Base-by-base conservation (phyloP, 2,797 vertebrate genomes). In the Phoxinus dragarum region DNA sequence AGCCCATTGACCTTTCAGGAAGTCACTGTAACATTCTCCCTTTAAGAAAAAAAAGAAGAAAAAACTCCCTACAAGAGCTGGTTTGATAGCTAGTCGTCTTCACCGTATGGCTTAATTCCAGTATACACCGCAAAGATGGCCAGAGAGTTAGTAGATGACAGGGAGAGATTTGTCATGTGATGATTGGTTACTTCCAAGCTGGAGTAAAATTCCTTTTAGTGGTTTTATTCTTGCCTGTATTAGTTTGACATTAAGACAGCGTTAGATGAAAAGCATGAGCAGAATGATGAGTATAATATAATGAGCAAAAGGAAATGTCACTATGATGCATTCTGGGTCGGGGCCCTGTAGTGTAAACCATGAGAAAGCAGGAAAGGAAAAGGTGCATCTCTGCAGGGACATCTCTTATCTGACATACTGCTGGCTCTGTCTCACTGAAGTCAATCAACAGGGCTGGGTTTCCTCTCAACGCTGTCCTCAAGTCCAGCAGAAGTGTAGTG, bases 91-190 rank as follows among this genome's bases (percentile, higher is more conserved):
- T 68, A 23, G 42, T 56, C 56, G 11, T 76, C 74, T 79, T 84
- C 82, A 31, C 40, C 36, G 31, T 89, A 89, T 89, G 88, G 88
- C 88, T 89, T 89, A 78, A 82, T 88, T 88, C 88, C 88, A 84
- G 76, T 44, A 84, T 84, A 80, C 74, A 77, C 80, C 36, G 14
- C 64, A 64, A 80, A 0, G 1, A 69, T 2, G 42, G 21, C 31
- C 31, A 76, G 23, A 38, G 64, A 54, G 23, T 79, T 19, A 47
- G 40, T 44, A 73, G 40, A 73, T 85, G 76, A 73, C 14, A 31
- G 16, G 10, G 74, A 68, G 64, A 52, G 34, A 12, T 44, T 61
- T 14, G 49, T 71, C 34, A 81, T 40, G 64, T 80, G 64, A 52
- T 52, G 21, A 69, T 6, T 38, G 12, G 34, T 81, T n/a, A 81